Percentiles rank a stretch among this genome's conserved stretches.
phyloP scores from a whole-genome alignment of 2,113 vertebrate species.

The Dicerorhinus sumatrensis region DNA sequence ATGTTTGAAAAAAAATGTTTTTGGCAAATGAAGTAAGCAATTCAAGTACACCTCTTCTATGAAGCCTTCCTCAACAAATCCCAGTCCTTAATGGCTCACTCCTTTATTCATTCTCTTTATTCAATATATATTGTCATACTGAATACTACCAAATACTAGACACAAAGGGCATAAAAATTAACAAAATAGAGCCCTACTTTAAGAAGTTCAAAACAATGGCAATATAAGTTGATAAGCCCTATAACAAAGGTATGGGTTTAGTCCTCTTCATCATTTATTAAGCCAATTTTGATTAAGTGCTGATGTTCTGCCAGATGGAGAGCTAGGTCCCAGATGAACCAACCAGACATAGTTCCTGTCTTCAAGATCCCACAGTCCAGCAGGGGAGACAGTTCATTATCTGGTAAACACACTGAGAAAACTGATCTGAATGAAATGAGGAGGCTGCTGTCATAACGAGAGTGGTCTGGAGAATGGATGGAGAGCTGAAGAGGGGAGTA shows the following conservation, averaged over 20 bases:
- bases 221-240: background rate
- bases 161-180: background rate
- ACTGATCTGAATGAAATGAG: background rate
- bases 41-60: slow-evolving; percentile 15
- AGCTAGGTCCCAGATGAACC: slow-evolving; percentile 62
- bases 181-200: background rate
- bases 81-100: background rate
- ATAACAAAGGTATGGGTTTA: background rate
- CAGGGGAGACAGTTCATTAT: background rate
- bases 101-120: slow-evolving; percentile 1
- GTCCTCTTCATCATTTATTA: slow-evolving; percentile 14
- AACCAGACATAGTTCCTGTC: slow-evolving; percentile 61
- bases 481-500: background rate
- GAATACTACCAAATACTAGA: background rate
- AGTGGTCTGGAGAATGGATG: background rate
- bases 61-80: slow-evolving; percentile 11
- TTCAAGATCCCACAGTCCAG: slow-evolving; percentile 11
- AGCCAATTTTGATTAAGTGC: background rate
- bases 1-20: background rate
- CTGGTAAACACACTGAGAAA: background rate
- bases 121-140: background rate
- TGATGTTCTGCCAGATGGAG: background rate
- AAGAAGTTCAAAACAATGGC: background rate
- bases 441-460: background rate
- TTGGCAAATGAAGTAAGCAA: background rate